Evolutionary conservation across 2,888 invertebrate genomes (phyloP).

Genomic region (Blastobasis lacticolella): DNA sequence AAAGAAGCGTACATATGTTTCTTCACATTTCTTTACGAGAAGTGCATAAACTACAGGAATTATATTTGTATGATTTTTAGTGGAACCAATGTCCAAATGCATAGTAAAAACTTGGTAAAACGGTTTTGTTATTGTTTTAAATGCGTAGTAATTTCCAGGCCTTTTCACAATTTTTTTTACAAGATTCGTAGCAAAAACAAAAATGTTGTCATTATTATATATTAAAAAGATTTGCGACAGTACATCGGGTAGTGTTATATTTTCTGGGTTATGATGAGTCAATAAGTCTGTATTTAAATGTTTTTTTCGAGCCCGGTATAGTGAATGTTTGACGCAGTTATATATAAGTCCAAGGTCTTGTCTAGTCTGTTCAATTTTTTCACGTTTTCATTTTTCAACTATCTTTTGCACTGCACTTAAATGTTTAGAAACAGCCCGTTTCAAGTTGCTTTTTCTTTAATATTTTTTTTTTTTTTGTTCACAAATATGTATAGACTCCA

Average conservation of each 20-base stretch:
- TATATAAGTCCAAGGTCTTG: not conserved
- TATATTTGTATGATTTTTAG: conserved; percentile 8
- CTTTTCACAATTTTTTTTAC: conserved; percentile 7
- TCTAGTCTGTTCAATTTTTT: not conserved
- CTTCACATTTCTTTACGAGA: conserved; percentile 8
- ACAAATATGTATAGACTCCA: too few species aligned
- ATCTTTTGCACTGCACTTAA: not conserved
- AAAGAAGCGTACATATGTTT: conserved; percentile 9
- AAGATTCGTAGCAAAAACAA: conserved; percentile 8
- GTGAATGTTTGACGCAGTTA: conserved; percentile 2
- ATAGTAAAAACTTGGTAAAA: conserved; percentile 10
- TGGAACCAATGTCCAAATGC: conserved; percentile 7
- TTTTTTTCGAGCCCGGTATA: conserved; percentile 8
- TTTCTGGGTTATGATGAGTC: conserved; percentile 6
- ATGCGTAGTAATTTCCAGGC: conserved; percentile 8
- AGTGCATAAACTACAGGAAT: conserved; percentile 9
- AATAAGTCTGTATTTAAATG: conserved; percentile 6
- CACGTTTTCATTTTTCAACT: not conserved
- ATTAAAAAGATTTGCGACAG: conserved; percentile 8
- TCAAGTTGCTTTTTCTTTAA: too few species aligned
- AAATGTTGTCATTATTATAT: conserved; percentile 6
- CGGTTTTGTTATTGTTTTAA: conserved; percentile 7
- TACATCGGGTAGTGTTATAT: conserved; percentile 8
- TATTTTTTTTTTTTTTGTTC: too few species aligned
- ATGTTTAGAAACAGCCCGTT: conserved; percentile 8